Conservation (phyloP, 2,888 invertebrate genomes). For the Ormyrus thymus region DNA sequence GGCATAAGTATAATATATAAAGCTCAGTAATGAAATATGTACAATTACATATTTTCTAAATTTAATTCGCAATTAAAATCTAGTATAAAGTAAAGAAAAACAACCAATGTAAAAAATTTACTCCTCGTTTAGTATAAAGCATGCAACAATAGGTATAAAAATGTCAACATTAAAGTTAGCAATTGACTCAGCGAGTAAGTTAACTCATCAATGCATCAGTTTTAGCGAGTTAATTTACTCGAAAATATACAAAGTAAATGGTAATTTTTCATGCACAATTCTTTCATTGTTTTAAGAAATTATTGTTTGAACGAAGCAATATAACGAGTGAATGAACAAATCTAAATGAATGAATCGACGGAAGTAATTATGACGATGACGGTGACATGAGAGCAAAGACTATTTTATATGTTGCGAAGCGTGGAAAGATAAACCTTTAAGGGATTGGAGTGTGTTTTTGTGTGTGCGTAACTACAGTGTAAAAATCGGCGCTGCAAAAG, state of each 20-base stretch:
- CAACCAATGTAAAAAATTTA: conserved; percentile 35
- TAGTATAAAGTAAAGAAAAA: conserved; percentile 35
- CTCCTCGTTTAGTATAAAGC: conserved; percentile 46
- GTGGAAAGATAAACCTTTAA: conserved; percentile 35
- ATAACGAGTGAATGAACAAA: conserved; percentile 41
- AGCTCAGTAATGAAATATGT: conserved; percentile 41
- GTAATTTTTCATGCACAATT: conserved; percentile 52
- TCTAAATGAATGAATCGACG: conserved; percentile 50
- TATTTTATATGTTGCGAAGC: conserved; percentile 48
- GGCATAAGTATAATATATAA: conserved; percentile 28
- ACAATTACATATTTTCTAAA: conserved; percentile 41
- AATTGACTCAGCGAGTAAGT: conserved; percentile 46
- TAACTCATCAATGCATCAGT: conserved; percentile 34
- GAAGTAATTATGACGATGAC: conserved; percentile 46
- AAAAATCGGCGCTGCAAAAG: conserved; percentile 32
- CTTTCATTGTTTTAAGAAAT: conserved; percentile 37
- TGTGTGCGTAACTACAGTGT: conserved; percentile 42
- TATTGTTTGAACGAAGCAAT: conserved; percentile 48
- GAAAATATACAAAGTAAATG: conserved; percentile 28
- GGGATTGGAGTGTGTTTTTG: conserved; percentile 39
- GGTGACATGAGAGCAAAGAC: conserved; percentile 43
- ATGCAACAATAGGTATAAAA: conserved; percentile 44
- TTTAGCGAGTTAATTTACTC: conserved; percentile 50
- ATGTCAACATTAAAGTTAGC: conserved; percentile 48
- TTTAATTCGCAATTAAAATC: conserved; percentile 27